Base-by-base conservation (phyloP, 2,888 invertebrate genomes). In the Lathronympha strigana region DNA sequence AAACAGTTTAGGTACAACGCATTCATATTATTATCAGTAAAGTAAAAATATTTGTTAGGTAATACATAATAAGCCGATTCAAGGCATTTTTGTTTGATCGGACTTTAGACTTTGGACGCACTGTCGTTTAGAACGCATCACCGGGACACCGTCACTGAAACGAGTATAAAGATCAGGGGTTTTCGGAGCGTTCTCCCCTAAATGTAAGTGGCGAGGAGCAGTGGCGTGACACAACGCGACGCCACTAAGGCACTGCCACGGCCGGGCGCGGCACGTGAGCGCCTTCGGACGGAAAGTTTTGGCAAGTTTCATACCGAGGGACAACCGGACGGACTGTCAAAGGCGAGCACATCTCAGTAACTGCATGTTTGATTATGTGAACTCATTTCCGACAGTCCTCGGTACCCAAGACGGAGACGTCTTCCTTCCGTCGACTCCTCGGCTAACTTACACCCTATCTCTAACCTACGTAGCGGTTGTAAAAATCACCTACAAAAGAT, bases 401-500 rank as follows among this genome's bases (percentile, higher is more conserved):
- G 25, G 64, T 31, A 55, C 66, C 51, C 25, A 36, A 55, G 61
- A 61, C 66, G 40, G 50, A 57, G 61, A 40, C 25, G 51, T 50
- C 47, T 21, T 36, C 38, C 63, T 55, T 74, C 73, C 80, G 80
- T 79, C 81, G 78, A 78, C 86, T 84, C 84, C 81, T 84, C 83
- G 83, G 83, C 86, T 80, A 82, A 85, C 89, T 88, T 90, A 90
- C 85, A 81, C 80, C 76, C 78, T 88, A 86, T 83, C 78, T 85
- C 87, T 90, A 90, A 88, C 88, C 91, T 91, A 91, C 91, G 80
- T 88, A 90, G 90, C 91, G 85, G 86, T 92, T 92, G 92, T 92
- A 92, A 92, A 92, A 91, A 90, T 92, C 90, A 87, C 89, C 92
- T 92, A 92, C 92, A 92, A 92, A 92, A 92, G 92, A 92, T 92